Base-by-base conservation (phyloP, 2,888 invertebrate genomes). In the Sphinx pinastri region DNA sequence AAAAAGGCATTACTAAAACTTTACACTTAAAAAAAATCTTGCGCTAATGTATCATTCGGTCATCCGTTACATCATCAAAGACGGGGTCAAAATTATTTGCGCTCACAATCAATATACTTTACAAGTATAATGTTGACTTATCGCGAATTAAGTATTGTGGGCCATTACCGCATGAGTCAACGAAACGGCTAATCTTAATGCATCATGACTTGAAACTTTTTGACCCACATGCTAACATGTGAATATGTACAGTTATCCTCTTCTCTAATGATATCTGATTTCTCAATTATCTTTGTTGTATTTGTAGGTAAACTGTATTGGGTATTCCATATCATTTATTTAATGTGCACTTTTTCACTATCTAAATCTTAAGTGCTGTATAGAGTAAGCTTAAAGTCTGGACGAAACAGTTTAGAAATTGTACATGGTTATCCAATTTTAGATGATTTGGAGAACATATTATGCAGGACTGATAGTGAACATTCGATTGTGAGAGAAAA, bases 131-230 rank as follows among this genome's bases (percentile, higher is more conserved):
- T 73, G 49, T 47, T 68, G 45, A 25, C 52, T 63, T 60, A 47
- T 45, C 19, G 54, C 45, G 63, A 63, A 63, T 54, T 54, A 52
- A 51, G 52, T 69, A 69, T 52, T 57, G 47, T 49, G 63, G 58
- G 68, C 59, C 55, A 69, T 31, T 66, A 63, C 19, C 19, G 72
- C 75, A 76, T 82, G 82, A 83, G 74, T 80, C 75, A 77, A 77
- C 79, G 72, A 72, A 68, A 73, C 68, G 71, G 73, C 72, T 70
- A 69, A 70, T 83, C 81, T 77, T 84, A 86, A 86, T 83, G 79
- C 77, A 81, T 54, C 76, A 75, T 84, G 85, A 83, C 81, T 78
- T 51, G 79, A 72, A 68, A 57, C 74, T 79, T 77, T 75, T 69
- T 77, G 79, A 72, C 82, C 81, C 75, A 81, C 78, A 82, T 83